These are phyloP conservation scores for Diplosoma virens DNA, from an alignment of 23 tunicate genomes.

Conservation along the genomic window DNA sequence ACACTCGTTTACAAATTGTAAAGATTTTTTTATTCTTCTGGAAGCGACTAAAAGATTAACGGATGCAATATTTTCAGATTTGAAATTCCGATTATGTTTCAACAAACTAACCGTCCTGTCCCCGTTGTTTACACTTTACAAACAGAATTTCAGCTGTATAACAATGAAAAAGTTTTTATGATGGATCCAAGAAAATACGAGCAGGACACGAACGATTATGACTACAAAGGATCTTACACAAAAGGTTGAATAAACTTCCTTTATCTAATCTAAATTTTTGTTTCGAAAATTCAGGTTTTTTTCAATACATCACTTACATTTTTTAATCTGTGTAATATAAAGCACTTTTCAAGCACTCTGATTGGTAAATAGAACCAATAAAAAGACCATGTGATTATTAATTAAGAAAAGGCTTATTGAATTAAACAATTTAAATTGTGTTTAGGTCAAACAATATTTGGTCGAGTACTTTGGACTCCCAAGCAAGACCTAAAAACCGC, in stretches of 20 bases:
- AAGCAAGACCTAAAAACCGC: slow-evolving; percentile 87
- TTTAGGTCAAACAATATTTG: slow-evolving; percentile 89
- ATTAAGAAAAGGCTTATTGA: no score
- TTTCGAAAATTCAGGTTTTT: no score
- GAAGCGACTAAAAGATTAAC: no score
- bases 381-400: no score
- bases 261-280: no score
- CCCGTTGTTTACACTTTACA: slow-evolving; percentile 92
- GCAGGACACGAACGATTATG: slow-evolving; percentile 49
- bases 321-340: no score
- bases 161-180: slow-evolving; percentile 93
- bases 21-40: no score
- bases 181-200: slow-evolving; percentile 70
- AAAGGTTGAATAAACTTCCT: no score
- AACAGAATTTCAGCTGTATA: slow-evolving; percentile 87
- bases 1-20: no score
- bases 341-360: neutral
- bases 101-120: slow-evolving; percentile 95
- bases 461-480: slow-evolving; percentile 94
- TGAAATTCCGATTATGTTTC: slow-evolving; percentile 78
- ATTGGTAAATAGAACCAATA: neutral
- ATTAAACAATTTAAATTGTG: no score
- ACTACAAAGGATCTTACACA: slow-evolving; percentile 94
- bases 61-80: no score
- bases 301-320: no score